Evolutionary conservation across 1,140 invertebrate genomes (phyloP).

Genomic region (Cydia amplana): DNA sequence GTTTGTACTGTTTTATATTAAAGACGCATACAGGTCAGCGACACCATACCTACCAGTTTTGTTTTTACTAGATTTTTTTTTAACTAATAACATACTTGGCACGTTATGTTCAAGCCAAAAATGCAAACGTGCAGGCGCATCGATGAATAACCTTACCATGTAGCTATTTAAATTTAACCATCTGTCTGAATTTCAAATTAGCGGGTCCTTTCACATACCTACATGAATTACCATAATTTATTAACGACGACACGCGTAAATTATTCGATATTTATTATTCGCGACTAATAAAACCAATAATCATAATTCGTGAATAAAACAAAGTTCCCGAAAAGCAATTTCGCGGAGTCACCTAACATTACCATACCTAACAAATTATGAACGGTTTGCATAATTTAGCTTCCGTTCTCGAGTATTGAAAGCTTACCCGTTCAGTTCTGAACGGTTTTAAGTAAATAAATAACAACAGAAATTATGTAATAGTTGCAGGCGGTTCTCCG

Average conservation of each 20-base stretch:
- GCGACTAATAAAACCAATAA: constrained; percentile 29
- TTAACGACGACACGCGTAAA: constrained; percentile 28
- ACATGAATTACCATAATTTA: constrained; percentile 31
- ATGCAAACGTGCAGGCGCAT: constrained; percentile 48
- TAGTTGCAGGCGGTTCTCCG: constrained; percentile 30
- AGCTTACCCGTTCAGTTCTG: constrained; percentile 32
- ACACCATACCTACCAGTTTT: constrained; percentile 44
- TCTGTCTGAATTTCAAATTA: constrained; percentile 47
- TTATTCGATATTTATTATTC: constrained; percentile 32
- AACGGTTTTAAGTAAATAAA: constrained; percentile 42
- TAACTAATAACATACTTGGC: constrained; percentile 39
- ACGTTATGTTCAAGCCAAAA: constrained; percentile 37
- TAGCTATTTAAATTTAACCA: constrained; percentile 42
- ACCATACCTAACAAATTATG: constrained; percentile 40
- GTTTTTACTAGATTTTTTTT: neutral
- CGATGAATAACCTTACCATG: constrained; percentile 47
- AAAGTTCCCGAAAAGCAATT: constrained; percentile 23
- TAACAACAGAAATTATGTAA: constrained; percentile 39
- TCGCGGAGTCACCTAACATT: constrained; percentile 13
- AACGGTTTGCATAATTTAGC: constrained; percentile 37
- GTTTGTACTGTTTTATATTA: constrained; percentile 39
- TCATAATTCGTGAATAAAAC: constrained; percentile 11
- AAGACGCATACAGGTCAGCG: constrained; percentile 41
- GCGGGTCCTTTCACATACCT: constrained; percentile 45
- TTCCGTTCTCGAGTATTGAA: constrained; percentile 31